phyloP scores from a whole-genome alignment of 2,888 invertebrate species.

The Diarsia rubi region DNA sequence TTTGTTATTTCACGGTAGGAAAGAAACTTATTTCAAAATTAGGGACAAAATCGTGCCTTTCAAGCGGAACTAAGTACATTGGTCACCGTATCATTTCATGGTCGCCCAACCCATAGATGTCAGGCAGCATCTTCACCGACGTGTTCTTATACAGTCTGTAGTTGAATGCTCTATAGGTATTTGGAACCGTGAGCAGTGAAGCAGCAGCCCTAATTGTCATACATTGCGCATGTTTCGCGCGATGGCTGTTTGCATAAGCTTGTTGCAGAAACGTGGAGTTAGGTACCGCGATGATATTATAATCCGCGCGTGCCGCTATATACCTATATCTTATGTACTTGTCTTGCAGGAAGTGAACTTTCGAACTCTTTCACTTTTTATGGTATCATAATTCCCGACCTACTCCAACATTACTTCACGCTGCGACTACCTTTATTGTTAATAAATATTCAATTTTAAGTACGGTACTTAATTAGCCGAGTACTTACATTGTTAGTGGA shows the following conservation, averaged over 20 bases:
- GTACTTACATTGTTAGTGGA: constrained; percentile 23
- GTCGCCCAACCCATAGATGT: constrained; percentile 19
- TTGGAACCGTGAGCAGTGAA: constrained; percentile 12
- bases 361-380: constrained; percentile 84
- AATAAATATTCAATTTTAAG: constrained; percentile 39
- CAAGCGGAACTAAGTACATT: constrained; percentile 59
- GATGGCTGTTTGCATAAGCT: constrained; percentile 87
- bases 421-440: constrained; percentile 25
- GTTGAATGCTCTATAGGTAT: constrained; percentile 5
- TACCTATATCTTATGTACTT: constrained; percentile 82
- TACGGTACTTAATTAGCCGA: constrained; percentile 20
- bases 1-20: constrained; percentile 71
- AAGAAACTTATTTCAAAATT: constrained; percentile 44
- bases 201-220: constrained; percentile 68
- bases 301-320: constrained; percentile 85
- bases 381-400: constrained; percentile 63
- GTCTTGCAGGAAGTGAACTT: constrained; percentile 82
- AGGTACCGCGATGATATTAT: constrained; percentile 83
- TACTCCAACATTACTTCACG: constrained; percentile 49
- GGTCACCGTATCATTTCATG: constrained; percentile 42
- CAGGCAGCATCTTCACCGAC: constrained; percentile 13
- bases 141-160: background rate
- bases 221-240: constrained; percentile 83
- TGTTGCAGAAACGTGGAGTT: constrained; percentile 85
- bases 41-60: constrained; percentile 58